Percentiles rank a stretch among this genome's conserved stretches.
Conservation (phyloP, 2,797 vertebrate species). For the Melanotaenia trifasciata region DNA sequence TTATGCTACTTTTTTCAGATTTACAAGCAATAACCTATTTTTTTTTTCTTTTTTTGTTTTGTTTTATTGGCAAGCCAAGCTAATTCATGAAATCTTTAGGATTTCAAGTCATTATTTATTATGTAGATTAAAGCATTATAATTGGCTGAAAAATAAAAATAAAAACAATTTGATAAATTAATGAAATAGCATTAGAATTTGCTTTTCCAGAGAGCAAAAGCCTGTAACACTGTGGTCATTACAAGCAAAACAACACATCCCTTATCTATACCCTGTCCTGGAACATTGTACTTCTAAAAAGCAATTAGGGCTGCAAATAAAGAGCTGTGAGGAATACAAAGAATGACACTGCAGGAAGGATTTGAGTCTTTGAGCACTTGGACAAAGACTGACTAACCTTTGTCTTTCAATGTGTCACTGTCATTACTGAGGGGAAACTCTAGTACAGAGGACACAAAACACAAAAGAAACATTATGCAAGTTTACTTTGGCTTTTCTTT, state of each 20-base stretch:
- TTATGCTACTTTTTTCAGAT: too few relatives aligned
- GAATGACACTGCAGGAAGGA: slow-evolving; percentile 48
- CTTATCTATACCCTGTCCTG: slow-evolving; percentile 53
- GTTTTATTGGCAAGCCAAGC: not conserved
- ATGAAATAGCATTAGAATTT: slow-evolving; percentile 22
- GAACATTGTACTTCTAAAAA: slow-evolving; percentile 52
- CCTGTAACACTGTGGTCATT: slow-evolving; percentile 31
- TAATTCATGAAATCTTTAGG: not conserved
- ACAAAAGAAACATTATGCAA: slow-evolving; percentile 30
- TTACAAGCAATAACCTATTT: too few relatives aligned
- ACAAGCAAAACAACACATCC: slow-evolving; percentile 45
- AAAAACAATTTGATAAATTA: slow-evolving; percentile 11
- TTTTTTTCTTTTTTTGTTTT: not conserved
- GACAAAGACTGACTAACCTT: slow-evolving; percentile 78
- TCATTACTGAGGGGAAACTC: slow-evolving; percentile 62
- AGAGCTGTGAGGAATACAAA: slow-evolving; percentile 67
- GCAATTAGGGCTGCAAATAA: slow-evolving; percentile 62
- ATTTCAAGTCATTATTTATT: not conserved
- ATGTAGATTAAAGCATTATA: not conserved
- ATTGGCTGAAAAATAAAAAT: not conserved
- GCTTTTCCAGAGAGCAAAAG: slow-evolving; percentile 33
- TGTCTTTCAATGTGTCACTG: slow-evolving; percentile 64
- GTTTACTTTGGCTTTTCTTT: slow-evolving; percentile 7
- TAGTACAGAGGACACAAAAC: slow-evolving; percentile 50
- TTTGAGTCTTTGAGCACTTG: slow-evolving; percentile 54